Base-by-base conservation (phyloP, 2,797 vertebrate species). In the Urophycis tenuis region DNA sequence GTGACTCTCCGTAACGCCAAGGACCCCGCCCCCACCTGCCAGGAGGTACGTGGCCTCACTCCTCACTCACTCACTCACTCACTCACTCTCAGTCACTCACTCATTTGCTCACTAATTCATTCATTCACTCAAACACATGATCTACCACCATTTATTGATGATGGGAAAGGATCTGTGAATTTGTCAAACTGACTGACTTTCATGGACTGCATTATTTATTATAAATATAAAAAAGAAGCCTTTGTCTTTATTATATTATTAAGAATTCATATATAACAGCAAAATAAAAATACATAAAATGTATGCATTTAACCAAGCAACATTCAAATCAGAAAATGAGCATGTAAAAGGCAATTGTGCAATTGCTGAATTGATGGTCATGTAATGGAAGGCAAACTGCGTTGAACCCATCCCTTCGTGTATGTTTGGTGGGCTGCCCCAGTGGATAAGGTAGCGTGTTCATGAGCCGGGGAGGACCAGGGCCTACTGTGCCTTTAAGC, bases 31-130 rank as follows among this genome's bases (percentile, higher is more conserved):
- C 96, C 96, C 0, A 85, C 90, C 0, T 98, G 96, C 82, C 93
- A 96, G 89, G 95, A 98, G 95, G 97, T 96, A 53, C 3, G n/a
- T n/a, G n/a, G n/a, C n/a, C n/a, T n/a, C n/a, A 67, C 60, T 30
- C 71, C 67, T 41, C 12, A 33, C 19, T 14, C 69, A 12, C 67
- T 14, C 67, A 31, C 67, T 70, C 67, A 1, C 64, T 69, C 64
- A 0, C 67, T 30, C 25, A 30, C n/a, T n/a, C 64, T 69, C 64
- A 0, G 29, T 30, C 25, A 30, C n/a, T n/a, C n/a, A 67, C 60
- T 30, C 71, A n/a, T 53, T 41, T 14, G 33, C 19, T 14, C 69
- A 12, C 67, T 14, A 29, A 31, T 30, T 70, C 67, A 1, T 25
- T 69, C 64, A 0, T 30, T 30, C 25, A 30, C 39, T 41, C 39